phyloP scores from a whole-genome alignment of 2,797 vertebrate species.

The Rhadinocentrus ornatus region DNA sequence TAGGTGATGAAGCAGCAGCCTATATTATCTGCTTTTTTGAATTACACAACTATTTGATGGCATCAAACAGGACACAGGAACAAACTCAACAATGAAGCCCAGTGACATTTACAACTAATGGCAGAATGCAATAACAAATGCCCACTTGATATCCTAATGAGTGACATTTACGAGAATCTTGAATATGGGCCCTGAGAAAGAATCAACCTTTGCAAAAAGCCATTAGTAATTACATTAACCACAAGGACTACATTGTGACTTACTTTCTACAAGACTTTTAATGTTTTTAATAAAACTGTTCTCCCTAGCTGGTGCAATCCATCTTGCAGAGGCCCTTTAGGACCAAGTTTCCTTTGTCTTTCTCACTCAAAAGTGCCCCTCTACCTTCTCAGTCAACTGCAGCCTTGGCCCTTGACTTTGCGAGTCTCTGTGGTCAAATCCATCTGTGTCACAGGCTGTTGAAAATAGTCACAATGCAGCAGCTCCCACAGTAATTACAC shows the following conservation, averaged over 20 bases:
- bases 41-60: slow-evolving; percentile 58
- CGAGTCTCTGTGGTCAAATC: slow-evolving; percentile 79
- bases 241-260: slow-evolving; percentile 29
- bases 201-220: slow-evolving; percentile 28
- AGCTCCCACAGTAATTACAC: slow-evolving; percentile 83
- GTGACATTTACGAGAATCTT: slow-evolving; percentile 41
- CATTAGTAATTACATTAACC: slow-evolving; percentile 46
- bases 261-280: slow-evolving; percentile 23
- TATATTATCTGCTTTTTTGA: slow-evolving; percentile 52
- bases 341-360: slow-evolving; percentile 32
- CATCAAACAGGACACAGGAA: slow-evolving; percentile 52
- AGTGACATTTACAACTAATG: slow-evolving; percentile 44
- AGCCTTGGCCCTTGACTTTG: slow-evolving; percentile 57
- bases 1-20: slow-evolving; percentile 43
- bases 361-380: slow-evolving; percentile 27
- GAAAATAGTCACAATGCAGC: slow-evolving; percentile 86
- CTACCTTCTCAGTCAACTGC: slow-evolving; percentile 31
- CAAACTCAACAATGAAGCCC: slow-evolving; percentile 45
- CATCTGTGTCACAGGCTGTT: slow-evolving; percentile 82
- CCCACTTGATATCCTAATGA: slow-evolving; percentile 40
- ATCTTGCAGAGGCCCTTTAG: slow-evolving; percentile 23
- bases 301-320: slow-evolving; percentile 39
- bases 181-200: slow-evolving; percentile 28
- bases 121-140: slow-evolving; percentile 37
- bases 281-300: slow-evolving; percentile 39